A percentile compares a stretch with the other conserved stretches of the same genome.
Evolutionary conservation across 1,140 invertebrate genomes (phyloP).

Genomic region (Ruditapes philippinarum): DNA sequence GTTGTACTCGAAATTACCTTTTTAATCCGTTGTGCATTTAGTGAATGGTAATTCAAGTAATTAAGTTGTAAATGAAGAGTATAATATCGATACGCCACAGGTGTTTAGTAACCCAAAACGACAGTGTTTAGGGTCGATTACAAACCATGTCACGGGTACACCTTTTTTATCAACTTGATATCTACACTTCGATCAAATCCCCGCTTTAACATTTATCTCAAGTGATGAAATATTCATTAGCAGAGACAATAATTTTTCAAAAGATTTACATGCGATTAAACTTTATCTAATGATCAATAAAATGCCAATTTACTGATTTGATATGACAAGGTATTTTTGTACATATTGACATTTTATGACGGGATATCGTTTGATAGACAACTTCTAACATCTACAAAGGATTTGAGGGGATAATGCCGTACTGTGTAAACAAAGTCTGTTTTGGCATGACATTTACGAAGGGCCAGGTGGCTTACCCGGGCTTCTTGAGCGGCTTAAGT

Average conservation of each 20-base stretch:
- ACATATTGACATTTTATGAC: neutral
- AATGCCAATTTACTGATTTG: conserved; percentile 17
- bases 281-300: conserved; percentile 23
- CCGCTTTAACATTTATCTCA: neutral
- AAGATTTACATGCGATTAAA: neutral
- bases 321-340: neutral
- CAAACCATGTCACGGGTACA: conserved; percentile 2
- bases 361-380: conserved; percentile 26
- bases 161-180: neutral
- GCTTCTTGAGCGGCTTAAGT: neutral
- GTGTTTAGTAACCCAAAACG: conserved; percentile 32
- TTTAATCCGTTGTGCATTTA: neutral
- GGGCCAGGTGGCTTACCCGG: neutral
- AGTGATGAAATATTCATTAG: conserved; percentile 44
- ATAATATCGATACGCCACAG: neutral
- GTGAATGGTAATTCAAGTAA: conserved; percentile 16
- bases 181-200: neutral
- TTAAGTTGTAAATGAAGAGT: conserved; percentile 9
- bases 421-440: neutral
- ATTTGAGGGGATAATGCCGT: neutral
- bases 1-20: no score
- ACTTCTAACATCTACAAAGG: neutral
- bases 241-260: neutral
- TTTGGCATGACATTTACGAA: neutral
- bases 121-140: neutral